Evolutionary conservation across 2,888 invertebrate genomes (phyloP).

Genomic region (Tuberolachnus salignus): DNA sequence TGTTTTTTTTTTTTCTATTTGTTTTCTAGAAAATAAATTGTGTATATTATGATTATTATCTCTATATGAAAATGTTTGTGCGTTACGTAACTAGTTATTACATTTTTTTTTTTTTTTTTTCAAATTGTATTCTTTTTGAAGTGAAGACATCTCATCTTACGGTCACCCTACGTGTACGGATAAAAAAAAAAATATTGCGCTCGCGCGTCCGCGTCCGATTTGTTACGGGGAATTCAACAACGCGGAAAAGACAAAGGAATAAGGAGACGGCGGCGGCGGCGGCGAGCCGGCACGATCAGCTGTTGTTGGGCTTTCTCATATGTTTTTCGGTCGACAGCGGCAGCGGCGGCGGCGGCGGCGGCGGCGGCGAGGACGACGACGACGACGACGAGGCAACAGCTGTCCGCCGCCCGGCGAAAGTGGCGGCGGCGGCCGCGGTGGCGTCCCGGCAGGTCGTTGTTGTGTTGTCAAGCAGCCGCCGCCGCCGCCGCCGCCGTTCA

Average conservation of each 20-base stretch:
- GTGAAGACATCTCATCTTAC: too few relatives aligned
- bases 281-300: slow-evolving; percentile 9
- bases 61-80: too few relatives aligned
- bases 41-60: too few relatives aligned
- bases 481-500: background rate
- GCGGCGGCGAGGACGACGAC: background rate
- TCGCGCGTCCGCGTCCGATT: too few relatives aligned
- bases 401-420: slow-evolving; percentile 50
- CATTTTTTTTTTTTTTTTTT: too few relatives aligned
- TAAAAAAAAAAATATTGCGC: too few relatives aligned
- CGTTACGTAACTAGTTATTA: too few relatives aligned
- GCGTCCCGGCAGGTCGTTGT: slow-evolving; percentile 48
- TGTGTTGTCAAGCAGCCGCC: slow-evolving; percentile 24
- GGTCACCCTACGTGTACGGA: too few relatives aligned
- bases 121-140: too few relatives aligned
- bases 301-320: slow-evolving; percentile 1
- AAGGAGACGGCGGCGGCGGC: background rate
- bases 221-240: background rate
- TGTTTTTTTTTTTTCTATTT: too few relatives aligned
- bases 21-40: too few relatives aligned
- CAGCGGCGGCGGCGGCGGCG: background rate
- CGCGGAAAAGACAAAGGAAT: background rate
- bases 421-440: slow-evolving; percentile 14
- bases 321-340: slow-evolving; percentile 10
- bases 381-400: slow-evolving; percentile 47